Evolutionary conservation across 2,113 vertebrate species (phyloP).

Genomic region (Heterocephalus glaber): DNA sequence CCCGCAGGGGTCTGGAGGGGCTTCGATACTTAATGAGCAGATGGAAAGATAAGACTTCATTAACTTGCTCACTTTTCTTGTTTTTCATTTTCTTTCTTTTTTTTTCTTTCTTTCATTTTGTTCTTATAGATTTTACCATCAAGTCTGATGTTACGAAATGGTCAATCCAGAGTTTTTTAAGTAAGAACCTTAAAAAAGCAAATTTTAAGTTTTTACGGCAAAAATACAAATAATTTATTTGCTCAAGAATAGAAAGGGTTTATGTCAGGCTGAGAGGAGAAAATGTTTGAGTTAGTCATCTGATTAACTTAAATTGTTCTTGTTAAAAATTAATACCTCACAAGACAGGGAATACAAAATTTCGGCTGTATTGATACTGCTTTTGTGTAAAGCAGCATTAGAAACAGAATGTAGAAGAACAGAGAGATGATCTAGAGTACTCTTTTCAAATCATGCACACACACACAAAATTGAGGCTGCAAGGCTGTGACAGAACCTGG

Average conservation of each 20-base stretch:
- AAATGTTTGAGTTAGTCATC: constrained; percentile 11
- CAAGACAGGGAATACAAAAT: background rate
- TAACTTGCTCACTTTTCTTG: background rate
- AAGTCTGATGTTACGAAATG: constrained; percentile 13
- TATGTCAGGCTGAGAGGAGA: background rate
- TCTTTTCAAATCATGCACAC: background rate
- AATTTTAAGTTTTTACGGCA: background rate
- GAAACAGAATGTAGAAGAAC: constrained; percentile 18
- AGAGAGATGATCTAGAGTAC: constrained; percentile 8
- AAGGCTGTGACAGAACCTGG: background rate
- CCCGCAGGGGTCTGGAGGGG: constrained; percentile 60
- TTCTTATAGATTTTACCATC: background rate
- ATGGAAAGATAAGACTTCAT: background rate
- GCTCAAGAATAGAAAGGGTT: background rate
- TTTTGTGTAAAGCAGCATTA: constrained; percentile 3
- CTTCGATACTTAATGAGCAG: background rate
- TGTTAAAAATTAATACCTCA: constrained; percentile 18
- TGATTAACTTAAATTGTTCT: background rate
- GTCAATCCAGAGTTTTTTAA: background rate
- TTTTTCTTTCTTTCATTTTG: background rate
- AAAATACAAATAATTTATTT: background rate
- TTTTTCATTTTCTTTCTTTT: background rate
- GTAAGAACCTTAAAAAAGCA: constrained; percentile 26
- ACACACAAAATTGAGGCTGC: background rate
- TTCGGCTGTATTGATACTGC: constrained; percentile 18